Evolutionary conservation across 2,113 vertebrate genomes (phyloP).

Genomic region (Mobula hypostoma): DNA sequence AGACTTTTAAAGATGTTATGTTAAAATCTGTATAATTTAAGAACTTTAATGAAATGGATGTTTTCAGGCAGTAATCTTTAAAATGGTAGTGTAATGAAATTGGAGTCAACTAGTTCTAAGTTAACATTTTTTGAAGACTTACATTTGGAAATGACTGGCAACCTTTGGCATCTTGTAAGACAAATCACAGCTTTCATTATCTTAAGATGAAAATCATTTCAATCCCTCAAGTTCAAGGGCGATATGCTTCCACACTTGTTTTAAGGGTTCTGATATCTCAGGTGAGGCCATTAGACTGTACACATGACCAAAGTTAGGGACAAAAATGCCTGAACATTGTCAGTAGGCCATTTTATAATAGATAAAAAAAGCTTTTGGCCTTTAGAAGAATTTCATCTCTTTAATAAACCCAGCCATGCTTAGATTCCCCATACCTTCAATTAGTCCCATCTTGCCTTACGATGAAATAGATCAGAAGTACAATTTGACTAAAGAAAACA

Average conservation of each 20-base stretch:
- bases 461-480: background rate
- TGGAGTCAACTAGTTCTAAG: background rate
- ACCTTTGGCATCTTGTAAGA: background rate
- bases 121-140: background rate
- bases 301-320: no score
- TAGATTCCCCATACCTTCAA: no score
- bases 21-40: background rate
- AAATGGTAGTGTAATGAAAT: background rate
- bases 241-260: no score
- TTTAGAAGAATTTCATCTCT: background rate
- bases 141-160: background rate
- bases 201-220: no score
- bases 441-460: background rate
- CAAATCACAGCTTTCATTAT: background rate
- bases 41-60: background rate
- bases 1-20: background rate
- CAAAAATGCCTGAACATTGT: background rate
- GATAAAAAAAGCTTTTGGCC: background rate
- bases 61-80: no score
- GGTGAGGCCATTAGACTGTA: no score
- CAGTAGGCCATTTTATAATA: background rate
- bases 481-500: background rate
- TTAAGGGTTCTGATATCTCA: no score
- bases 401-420: background rate
- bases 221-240: no score